Evolutionary conservation across 2,888 invertebrate species (phyloP).

Genomic region (Lasioglossum figueresi): DNA sequence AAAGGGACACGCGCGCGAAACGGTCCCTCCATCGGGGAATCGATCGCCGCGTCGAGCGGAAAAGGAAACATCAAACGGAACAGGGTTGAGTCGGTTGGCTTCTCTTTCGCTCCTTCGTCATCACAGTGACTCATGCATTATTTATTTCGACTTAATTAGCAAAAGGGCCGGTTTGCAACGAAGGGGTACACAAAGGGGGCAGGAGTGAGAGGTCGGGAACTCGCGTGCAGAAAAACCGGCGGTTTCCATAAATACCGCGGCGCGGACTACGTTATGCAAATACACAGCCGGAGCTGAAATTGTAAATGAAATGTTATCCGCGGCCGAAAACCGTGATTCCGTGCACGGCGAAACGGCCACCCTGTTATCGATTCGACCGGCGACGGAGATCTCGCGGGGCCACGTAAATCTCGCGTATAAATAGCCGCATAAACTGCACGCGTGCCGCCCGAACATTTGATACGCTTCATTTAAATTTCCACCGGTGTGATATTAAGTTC

Average conservation of each 20-base stretch:
- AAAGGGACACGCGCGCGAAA: neutral
- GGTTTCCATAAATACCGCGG: slow-evolving; percentile 42
- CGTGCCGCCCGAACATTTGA: neutral
- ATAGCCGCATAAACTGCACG: slow-evolving; percentile 19
- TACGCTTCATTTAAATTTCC: slow-evolving; percentile 32
- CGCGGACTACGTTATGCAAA: slow-evolving; percentile 27
- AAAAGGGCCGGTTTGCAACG: neutral
- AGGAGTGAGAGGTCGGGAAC: neutral
- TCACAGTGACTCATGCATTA: slow-evolving; percentile 59
- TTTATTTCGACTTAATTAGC: slow-evolving; percentile 60
- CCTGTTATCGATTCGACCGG: slow-evolving; percentile 9
- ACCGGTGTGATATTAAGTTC: neutral
- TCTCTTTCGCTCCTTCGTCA: neutral
- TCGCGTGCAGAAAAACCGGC: slow-evolving; percentile 39
- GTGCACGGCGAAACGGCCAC: neutral
- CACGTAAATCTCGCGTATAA: slow-evolving; percentile 21
- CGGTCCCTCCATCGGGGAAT: neutral
- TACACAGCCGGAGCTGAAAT: slow-evolving; percentile 9
- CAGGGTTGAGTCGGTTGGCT: slow-evolving; percentile 44
- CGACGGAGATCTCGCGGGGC: neutral
- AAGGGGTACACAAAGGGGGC: neutral
- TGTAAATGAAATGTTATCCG: slow-evolving; percentile 17
- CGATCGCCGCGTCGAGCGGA: slow-evolving; percentile 44
- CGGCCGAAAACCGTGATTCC: slow-evolving; percentile 1
- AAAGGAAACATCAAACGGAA: slow-evolving; percentile 35